Conservation (phyloP, 2,113 vertebrate genomes). For the Takifugu flavidus region DNA sequence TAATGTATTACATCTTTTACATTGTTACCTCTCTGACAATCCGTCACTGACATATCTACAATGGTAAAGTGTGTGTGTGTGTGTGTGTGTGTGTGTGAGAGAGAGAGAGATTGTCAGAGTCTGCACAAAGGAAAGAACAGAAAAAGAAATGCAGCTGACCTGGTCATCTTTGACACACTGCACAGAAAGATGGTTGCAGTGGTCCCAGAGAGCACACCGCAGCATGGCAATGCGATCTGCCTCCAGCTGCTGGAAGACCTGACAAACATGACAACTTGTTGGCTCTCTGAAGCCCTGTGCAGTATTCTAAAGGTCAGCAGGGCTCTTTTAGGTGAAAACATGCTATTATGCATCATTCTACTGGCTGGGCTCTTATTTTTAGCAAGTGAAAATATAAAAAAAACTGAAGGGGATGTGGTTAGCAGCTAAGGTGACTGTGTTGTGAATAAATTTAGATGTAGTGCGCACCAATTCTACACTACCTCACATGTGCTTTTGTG, state of each 20-base stretch:
- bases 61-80: too few species aligned
- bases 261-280: constrained; percentile 1
- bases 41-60: too few species aligned
- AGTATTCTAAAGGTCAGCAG: too few species aligned
- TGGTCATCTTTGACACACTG: constrained; percentile 91
- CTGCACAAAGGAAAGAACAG: too few species aligned
- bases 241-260: constrained; percentile 94
- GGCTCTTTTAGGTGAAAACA: too few species aligned
- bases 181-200: constrained; percentile 90
- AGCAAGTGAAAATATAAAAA: background rate
- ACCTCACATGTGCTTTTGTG: constrained; percentile 90
- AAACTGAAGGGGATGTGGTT: too few species aligned
- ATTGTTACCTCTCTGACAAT: too few species aligned
- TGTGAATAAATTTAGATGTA: background rate
- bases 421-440: background rate
- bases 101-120: too few species aligned
- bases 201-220: constrained; percentile 88
- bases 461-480: constrained; percentile 3
- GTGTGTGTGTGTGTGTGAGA: too few species aligned
- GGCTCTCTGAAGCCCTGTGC: too few species aligned
- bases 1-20: too few species aligned
- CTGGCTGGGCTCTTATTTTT: background rate
- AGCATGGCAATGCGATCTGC: constrained; percentile 84
- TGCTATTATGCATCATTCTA: background rate
- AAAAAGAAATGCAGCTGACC: constrained; percentile 56